Conservation (phyloP, 2,797 vertebrate genomes). For the Danionella dracula region DNA sequence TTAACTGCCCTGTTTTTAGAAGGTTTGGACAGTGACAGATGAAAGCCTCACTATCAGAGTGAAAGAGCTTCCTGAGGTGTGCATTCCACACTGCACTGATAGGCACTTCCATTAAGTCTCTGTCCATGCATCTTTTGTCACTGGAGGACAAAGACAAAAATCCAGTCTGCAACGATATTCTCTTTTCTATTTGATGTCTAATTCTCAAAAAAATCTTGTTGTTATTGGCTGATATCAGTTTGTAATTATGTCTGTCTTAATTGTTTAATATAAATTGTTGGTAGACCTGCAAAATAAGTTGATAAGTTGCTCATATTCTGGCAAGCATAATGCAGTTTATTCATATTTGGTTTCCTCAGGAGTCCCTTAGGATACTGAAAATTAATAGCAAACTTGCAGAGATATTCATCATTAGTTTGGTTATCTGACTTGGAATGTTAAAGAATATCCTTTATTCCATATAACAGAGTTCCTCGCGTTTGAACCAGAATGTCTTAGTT, state of each 20-base stretch:
- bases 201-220: too few relatives aligned
- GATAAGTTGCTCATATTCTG: background rate
- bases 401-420: too few relatives aligned
- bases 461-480: too few relatives aligned
- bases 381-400: slow-evolving; percentile 38
- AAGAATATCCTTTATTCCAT: too few relatives aligned
- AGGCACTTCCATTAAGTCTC: slow-evolving; percentile 42
- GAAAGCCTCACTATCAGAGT: slow-evolving; percentile 25
- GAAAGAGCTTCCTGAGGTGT: slow-evolving; percentile 29
- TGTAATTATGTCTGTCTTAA: too few relatives aligned
- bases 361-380: slow-evolving; percentile 26
- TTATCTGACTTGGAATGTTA: too few relatives aligned
- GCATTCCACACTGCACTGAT: slow-evolving; percentile 26
- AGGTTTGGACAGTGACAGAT: slow-evolving; percentile 35
- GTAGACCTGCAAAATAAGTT: too few relatives aligned
- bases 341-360: too few relatives aligned
- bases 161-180: slow-evolving; percentile 34
- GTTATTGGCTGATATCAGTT: too few relatives aligned
- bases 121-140: slow-evolving; percentile 44
- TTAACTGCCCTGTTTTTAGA: slow-evolving; percentile 2
- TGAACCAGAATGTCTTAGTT: too few relatives aligned
- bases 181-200: slow-evolving; percentile 41
- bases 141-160: slow-evolving; percentile 34
- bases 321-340: slow-evolving; percentile 2
- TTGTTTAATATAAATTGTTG: too few relatives aligned